phyloP scores from a whole-genome alignment of 1,140 invertebrate genomes.

The Microplitis demolitor region DNA sequence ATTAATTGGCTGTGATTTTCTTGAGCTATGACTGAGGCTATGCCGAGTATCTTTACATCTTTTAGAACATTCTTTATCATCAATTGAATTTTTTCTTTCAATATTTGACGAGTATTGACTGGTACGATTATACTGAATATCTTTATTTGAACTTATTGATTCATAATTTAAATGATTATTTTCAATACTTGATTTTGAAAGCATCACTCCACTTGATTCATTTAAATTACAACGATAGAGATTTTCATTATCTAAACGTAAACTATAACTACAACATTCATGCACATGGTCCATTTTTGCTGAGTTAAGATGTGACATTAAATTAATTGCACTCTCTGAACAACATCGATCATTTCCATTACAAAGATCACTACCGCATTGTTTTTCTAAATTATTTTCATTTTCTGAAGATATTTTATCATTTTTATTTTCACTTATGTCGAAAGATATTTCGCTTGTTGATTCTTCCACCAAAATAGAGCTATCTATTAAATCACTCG shows the following conservation, averaged over 20 bases:
- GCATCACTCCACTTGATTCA: constrained; percentile 32
- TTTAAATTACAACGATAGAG: constrained; percentile 41
- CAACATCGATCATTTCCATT: constrained; percentile 39
- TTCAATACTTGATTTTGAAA: constrained; percentile 28
- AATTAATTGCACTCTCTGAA: constrained; percentile 10
- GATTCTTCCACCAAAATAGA: constrained; percentile 42
- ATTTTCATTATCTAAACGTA: constrained; percentile 40
- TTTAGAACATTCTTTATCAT: background rate
- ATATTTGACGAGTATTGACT: constrained; percentile 1
- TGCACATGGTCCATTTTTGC: constrained; percentile 30
- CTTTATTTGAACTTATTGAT: constrained; percentile 13
- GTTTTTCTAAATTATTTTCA: constrained; percentile 19
- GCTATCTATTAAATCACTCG: constrained; percentile 48
- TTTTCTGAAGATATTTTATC: constrained; percentile 14
- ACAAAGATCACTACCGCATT: constrained; percentile 25
- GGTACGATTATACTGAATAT: constrained; percentile 17
- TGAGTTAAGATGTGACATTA: constrained; percentile 25
- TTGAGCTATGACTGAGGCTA: constrained; percentile 40
- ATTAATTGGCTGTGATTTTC: constrained; percentile 39
- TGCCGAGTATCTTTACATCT: constrained; percentile 23
- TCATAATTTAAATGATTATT: constrained; percentile 30
- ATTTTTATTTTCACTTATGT: constrained; percentile 35
- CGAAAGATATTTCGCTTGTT: constrained; percentile 37
- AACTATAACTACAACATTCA: constrained; percentile 25
- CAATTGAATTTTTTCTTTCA: background rate